Evolutionary conservation across 2,797 vertebrate genomes (phyloP).

Genomic region (Lacerta bilineata): DNA sequence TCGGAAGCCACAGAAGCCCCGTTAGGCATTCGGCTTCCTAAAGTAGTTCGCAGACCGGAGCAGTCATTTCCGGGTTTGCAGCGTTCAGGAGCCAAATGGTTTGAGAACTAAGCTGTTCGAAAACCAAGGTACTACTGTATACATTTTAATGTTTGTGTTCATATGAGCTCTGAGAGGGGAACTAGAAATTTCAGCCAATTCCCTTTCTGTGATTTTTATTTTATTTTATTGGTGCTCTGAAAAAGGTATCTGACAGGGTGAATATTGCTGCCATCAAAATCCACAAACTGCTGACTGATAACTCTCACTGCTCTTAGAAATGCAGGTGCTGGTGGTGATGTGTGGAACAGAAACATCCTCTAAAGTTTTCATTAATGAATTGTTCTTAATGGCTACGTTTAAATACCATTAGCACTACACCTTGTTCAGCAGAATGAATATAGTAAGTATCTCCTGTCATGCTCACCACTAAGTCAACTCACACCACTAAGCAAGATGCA

Average conservation of each 20-base stretch:
- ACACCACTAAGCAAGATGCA: conserved; percentile 53
- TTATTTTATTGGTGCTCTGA: not conserved
- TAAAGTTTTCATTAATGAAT: conserved; percentile 43
- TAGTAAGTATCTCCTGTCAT: conserved; percentile 12
- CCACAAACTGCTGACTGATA: not conserved
- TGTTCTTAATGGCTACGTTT: not conserved
- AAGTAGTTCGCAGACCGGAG: no score
- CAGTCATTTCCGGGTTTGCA: no score
- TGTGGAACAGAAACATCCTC: not conserved
- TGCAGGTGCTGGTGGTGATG: not conserved
- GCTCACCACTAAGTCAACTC: conserved; percentile 12
- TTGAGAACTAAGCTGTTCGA: no score
- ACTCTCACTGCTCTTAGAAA: not conserved
- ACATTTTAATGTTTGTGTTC: not conserved
- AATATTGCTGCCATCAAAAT: not conserved
- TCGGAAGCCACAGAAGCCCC: no score
- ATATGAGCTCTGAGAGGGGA: not conserved
- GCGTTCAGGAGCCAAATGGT: no score
- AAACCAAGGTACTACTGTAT: no score
- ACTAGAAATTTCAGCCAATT: not conserved
- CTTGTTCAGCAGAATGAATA: conserved; percentile 48
- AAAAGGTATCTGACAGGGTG: not conserved
- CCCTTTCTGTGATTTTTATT: not conserved
- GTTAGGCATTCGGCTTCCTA: no score
- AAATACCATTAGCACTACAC: conserved; percentile 39